These are phyloP conservation scores for Scaptomyza pallida DNA, from an alignment of 1,140 invertebrate species.

Conservation along the genomic window DNA sequence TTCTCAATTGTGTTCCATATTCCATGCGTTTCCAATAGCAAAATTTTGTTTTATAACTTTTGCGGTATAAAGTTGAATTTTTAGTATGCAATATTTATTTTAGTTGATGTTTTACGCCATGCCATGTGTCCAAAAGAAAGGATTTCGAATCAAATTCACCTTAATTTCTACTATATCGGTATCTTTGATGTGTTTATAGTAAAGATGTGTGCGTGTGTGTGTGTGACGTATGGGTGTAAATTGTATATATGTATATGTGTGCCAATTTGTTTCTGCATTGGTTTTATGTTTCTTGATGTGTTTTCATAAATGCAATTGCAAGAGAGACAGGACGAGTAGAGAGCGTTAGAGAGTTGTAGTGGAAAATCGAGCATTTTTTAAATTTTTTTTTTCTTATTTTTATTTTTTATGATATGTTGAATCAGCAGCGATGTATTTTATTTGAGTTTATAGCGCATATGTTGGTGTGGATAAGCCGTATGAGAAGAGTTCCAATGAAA, in stretches of 20 bases:
- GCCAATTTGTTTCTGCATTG: constrained; percentile 64
- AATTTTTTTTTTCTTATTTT: no score
- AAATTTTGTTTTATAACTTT: constrained; percentile 53
- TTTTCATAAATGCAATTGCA: constrained; percentile 47
- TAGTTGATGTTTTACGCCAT: constrained; percentile 58
- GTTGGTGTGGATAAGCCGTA: constrained; percentile 1
- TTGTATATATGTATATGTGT: constrained; percentile 26
- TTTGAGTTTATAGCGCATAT: constrained; percentile 8
- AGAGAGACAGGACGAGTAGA: constrained; percentile 37
- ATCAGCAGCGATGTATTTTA: constrained; percentile 34
- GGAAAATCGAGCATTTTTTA: constrained; percentile 5
- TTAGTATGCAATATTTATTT: constrained; percentile 64
- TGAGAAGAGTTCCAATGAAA: constrained; percentile 2
- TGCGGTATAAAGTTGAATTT: constrained; percentile 25
- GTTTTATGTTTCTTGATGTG: constrained; percentile 26
- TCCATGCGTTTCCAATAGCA: constrained; percentile 75
- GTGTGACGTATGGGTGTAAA: constrained; percentile 38
- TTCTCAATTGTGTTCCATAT: constrained; percentile 56
- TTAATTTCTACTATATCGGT: constrained; percentile 48
- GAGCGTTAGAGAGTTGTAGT: constrained; percentile 26
- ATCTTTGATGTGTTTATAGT: constrained; percentile 30
- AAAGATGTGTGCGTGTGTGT: constrained; percentile 35
- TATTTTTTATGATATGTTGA: constrained; percentile 10
- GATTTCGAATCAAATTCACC: constrained; percentile 44
- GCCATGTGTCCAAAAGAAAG: constrained; percentile 40